A percentile compares a stretch with the other conserved stretches of the same genome.
Evolutionary conservation across 2,797 vertebrate genomes (phyloP).

Genomic region (Ptychobarbus kaznakovi): DNA sequence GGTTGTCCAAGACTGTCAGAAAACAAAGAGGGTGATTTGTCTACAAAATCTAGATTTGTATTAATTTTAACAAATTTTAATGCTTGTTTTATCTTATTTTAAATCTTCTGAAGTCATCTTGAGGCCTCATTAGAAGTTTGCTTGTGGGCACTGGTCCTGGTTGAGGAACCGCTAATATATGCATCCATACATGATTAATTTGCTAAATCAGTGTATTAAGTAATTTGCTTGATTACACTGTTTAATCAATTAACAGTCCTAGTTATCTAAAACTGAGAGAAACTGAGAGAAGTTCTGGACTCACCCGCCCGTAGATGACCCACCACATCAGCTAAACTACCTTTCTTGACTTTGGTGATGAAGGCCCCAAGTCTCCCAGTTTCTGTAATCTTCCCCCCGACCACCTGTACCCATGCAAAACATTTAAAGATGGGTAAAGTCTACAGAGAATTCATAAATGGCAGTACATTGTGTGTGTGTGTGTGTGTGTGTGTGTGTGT

Average conservation of each 20-base stretch:
- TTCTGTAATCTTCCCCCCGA: constrained; percentile 97
- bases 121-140: not conserved
- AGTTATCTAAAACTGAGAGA: not conserved
- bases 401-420: constrained; percentile 80
- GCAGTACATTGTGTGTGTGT: not conserved
- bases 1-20: not conserved
- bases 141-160: not conserved
- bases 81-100: not conserved
- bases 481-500: too few relatives aligned
- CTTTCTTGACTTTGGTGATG: constrained; percentile 99
- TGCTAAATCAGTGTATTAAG: not conserved
- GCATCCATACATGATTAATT: not conserved
- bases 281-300: constrained; percentile 15
- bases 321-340: constrained; percentile 96
- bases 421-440: constrained; percentile 33
- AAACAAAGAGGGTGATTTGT: not conserved
- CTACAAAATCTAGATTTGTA: not conserved
- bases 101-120: not conserved
- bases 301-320: constrained; percentile 97
- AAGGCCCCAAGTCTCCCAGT: constrained; percentile 97
- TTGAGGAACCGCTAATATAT: not conserved
- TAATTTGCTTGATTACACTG: too few relatives aligned
- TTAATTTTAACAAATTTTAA: not conserved
- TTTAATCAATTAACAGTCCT: not conserved
- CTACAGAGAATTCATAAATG: not conserved